phyloP scores from a whole-genome alignment of 2,888 invertebrate genomes.

The Drosophila fulvimacula region DNA sequence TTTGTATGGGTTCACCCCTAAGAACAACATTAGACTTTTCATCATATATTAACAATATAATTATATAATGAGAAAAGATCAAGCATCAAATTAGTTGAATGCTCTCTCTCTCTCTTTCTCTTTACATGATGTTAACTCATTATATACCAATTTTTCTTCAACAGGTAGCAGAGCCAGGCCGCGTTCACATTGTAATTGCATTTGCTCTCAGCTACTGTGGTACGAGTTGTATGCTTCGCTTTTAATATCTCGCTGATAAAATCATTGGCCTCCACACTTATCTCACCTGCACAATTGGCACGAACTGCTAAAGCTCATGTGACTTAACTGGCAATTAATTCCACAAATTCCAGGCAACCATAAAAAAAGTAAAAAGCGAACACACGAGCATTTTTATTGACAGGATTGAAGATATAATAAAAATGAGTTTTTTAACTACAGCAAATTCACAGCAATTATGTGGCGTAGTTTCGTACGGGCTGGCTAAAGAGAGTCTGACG shows the following conservation, averaged over 20 bases:
- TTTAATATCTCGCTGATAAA: slow-evolving; percentile 26
- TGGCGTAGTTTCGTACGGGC: slow-evolving; percentile 20
- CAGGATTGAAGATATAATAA: slow-evolving; percentile 42
- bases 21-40: background rate
- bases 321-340: slow-evolving; percentile 48
- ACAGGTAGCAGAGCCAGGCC: background rate
- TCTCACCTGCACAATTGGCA: slow-evolving; percentile 26
- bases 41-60: slow-evolving; percentile 5
- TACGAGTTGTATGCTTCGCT: background rate
- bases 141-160: background rate
- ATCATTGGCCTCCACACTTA: slow-evolving; percentile 24
- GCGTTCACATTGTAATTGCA: slow-evolving; percentile 13
- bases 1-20: background rate
- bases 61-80: slow-evolving; percentile 5
- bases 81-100: background rate
- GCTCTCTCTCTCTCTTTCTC: slow-evolving; percentile 17
- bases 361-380: slow-evolving; percentile 21
- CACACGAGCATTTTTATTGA: slow-evolving; percentile 33
- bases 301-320: slow-evolving; percentile 27
- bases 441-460: slow-evolving; percentile 45
- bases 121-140: background rate
- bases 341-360: slow-evolving; percentile 35
- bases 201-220: slow-evolving; percentile 2
- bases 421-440: slow-evolving; percentile 41
- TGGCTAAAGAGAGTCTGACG: slow-evolving; percentile 30